Evolutionary conservation across 37 sponge, comb jelly and placozoan genomes (phyloP), one percentile per base, ranked within the genome.

Genomic region (Axinella damicornis): DNA sequence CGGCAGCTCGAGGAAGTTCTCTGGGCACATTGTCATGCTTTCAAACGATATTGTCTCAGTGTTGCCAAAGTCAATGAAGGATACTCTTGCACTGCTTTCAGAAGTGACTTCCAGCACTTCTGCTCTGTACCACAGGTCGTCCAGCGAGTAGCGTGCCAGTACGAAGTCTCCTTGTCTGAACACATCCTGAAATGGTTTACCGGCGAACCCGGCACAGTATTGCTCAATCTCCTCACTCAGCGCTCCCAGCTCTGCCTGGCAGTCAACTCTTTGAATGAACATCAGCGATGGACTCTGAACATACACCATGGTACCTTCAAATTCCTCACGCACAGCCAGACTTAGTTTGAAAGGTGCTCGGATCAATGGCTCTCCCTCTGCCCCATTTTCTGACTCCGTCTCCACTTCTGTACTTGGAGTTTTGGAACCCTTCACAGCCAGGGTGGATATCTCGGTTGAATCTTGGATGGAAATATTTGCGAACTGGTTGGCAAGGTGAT

Each of bases 21-120:
- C 80, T 0, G 94, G 90, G 38, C 94, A 93, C 77, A 86, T 80
- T 12, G 74, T 67, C 38, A 93, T 39, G 18, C 33, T 36, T 0
- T 76, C 71, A 0, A 82, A 73, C 11, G 83, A 24, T 15, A 91
- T 67, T 1, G 34, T 37, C 30, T 92, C 92, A 0, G 56, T 33
- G 79, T 88, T 88, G 18, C 95, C 95, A 66, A 76, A 92, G 66
- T 95, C 95, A 32, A 95, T 85, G 69, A 92, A 91, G 78, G 56
- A 70, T 4, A 95, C 86, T 30, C 72, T 32, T 4, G 62, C 35
- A 2, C 73, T 81, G 18, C 62, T 56, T 0, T 83, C 92, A 21
- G 81, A 14, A 22, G 66, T 77, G 19, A 77, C 79, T 14, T 69
- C 78, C 18, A 46, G 0, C 13, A 95, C 89, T 31, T 86, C 79